Conservation (phyloP, 2,797 vertebrate species). For the Squalus acanthias region DNA sequence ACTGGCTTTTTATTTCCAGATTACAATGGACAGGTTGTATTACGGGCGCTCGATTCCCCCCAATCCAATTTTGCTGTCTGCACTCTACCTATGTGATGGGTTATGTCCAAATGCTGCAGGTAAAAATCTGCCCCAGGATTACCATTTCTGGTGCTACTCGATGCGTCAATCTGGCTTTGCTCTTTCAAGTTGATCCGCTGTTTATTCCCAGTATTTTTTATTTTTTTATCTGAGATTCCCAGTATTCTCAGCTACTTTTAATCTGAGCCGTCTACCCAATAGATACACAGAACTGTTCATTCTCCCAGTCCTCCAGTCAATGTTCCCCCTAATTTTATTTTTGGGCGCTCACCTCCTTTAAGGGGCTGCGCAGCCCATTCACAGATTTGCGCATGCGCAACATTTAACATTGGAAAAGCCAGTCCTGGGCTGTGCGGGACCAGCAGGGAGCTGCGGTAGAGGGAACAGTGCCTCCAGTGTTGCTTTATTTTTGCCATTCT, state of each 20-base stretch:
- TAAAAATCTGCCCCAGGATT: background rate
- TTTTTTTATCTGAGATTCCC: background rate
- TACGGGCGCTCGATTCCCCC: too few species aligned
- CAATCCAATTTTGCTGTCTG: background rate
- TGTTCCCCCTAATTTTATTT: too few species aligned
- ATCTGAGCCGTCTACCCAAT: background rate
- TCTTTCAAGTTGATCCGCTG: background rate
- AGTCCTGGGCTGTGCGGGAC: too few species aligned
- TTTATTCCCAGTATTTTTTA: background rate
- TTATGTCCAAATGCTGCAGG: background rate
- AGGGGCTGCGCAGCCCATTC: too few species aligned
- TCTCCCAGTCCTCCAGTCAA: background rate
- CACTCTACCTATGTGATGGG: background rate
- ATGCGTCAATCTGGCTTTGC: background rate
- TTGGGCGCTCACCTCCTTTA: too few species aligned
- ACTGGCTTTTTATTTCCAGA: background rate
- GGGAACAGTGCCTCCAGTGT: background rate
- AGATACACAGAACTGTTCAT: background rate
- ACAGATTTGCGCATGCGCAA: too few species aligned
- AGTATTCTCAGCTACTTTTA: background rate
- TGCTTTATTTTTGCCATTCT: background rate
- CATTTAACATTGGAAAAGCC: too few species aligned
- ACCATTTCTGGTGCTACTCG: background rate
- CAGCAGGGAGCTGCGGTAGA: too few species aligned
- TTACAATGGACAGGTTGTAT: background rate